These are phyloP conservation scores for Bombyx mori DNA, from an alignment of 1,140 invertebrate species.

Conservation along the genomic window ASM3026992v2 NC_085123.1:235001-235500, in stretches of 20 bases:
- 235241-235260: constrained; percentile 27
- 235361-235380: constrained; percentile 8
- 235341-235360: neutral
- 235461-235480: constrained; percentile 84
- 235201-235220: constrained; percentile 77
- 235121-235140: constrained; percentile 64
- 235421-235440: constrained; percentile 72
- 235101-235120: constrained; percentile 65
- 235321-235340: constrained; percentile 14
- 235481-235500: constrained; percentile 79
- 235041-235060: constrained; percentile 71
- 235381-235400: constrained; percentile 40
- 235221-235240: constrained; percentile 75
- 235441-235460: constrained; percentile 78
- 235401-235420: constrained; percentile 74
- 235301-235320: constrained; percentile 21
- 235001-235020: constrained; percentile 45
- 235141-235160: constrained; percentile 72
- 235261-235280: constrained; percentile 17
- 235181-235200: constrained; percentile 77
- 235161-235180: constrained; percentile 77
- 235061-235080: constrained; percentile 68
- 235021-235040: constrained; percentile 9
- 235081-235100: constrained; percentile 53
- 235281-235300: constrained; percentile 13